These are phyloP conservation scores for Habropoda laboriosa DNA, from an alignment of 1,140 invertebrate species.

Conservation along the genomic window DNA sequence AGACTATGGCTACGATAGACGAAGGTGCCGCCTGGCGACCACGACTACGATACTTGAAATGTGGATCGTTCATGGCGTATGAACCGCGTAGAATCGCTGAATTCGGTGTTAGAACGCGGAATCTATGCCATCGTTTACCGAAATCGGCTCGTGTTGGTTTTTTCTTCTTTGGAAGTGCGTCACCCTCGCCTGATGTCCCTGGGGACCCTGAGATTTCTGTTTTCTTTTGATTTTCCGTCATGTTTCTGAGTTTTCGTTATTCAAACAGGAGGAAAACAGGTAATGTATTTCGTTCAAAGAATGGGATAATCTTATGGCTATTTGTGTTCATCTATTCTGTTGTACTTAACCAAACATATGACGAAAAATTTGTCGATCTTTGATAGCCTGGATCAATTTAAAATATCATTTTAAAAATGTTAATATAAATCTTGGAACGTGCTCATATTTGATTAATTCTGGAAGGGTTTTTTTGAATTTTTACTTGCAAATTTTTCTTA, in stretches of 20 bases:
- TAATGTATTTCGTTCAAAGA: no score
- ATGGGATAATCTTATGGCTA: no score
- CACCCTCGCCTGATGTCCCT: conserved; percentile 41
- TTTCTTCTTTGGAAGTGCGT: conserved; percentile 7
- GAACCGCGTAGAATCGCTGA: conserved; percentile 67
- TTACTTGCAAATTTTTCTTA: conserved; percentile 22
- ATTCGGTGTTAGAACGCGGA: conserved; percentile 55
- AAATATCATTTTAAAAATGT: not conserved
- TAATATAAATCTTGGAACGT: not conserved
- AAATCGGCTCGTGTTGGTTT: not conserved
- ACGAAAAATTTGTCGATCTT: no score
- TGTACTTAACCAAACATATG: no score
- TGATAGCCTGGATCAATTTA: not conserved
- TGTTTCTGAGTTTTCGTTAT: not conserved
- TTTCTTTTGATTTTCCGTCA: conserved; percentile 12
- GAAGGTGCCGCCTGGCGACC: conserved; percentile 68
- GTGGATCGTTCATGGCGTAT: conserved; percentile 62
- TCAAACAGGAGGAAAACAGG: not conserved
- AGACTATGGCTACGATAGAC: conserved; percentile 67
- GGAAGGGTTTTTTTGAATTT: not conserved
- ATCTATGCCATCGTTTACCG: conserved; percentile 68
- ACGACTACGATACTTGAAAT: conserved; percentile 72
- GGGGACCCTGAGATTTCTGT: not conserved
- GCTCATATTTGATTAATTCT: not conserved
- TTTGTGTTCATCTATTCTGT: no score